These are phyloP conservation scores for Pristionchus pacificus DNA, from an alignment of 1,140 invertebrate genomes.

Conservation along the genomic window DNA sequence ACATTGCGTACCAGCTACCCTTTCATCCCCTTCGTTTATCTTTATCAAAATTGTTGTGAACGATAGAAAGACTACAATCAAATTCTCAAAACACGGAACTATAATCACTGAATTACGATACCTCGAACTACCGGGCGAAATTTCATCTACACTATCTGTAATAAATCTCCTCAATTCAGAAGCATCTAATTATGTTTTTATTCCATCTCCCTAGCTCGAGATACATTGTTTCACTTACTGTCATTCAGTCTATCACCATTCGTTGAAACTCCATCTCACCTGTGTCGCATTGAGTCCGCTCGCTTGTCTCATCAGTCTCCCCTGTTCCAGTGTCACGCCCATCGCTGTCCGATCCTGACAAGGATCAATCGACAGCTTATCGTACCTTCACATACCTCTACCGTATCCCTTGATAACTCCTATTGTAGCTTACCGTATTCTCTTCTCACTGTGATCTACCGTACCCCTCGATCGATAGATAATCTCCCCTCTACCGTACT, in stretches of 20 bases:
- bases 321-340: slow-evolving; percentile 54
- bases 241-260: background rate
- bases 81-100: no score
- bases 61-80: no score
- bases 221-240: slow-evolving; percentile 3
- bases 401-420: no score
- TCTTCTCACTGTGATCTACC: background rate
- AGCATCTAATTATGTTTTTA: slow-evolving; percentile 9
- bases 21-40: no score
- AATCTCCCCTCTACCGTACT: no score
- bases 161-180: no score
- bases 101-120: slow-evolving; percentile 5
- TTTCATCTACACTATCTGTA: no score
- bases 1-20: no score
- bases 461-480: background rate
- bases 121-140: no score
- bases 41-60: no score
- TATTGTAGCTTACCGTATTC: background rate
- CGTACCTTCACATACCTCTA: no score
- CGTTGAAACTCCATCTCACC: slow-evolving; percentile 26
- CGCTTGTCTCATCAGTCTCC: slow-evolving; percentile 43
- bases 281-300: slow-evolving; percentile 48
- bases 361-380: no score
- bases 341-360: slow-evolving; percentile 49
- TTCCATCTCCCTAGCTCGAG: background rate